These are phyloP conservation scores for Pantherophis alleghaniensis DNA, from an alignment of 2,797 vertebrate genomes.

Conservation along the genomic window DNA sequence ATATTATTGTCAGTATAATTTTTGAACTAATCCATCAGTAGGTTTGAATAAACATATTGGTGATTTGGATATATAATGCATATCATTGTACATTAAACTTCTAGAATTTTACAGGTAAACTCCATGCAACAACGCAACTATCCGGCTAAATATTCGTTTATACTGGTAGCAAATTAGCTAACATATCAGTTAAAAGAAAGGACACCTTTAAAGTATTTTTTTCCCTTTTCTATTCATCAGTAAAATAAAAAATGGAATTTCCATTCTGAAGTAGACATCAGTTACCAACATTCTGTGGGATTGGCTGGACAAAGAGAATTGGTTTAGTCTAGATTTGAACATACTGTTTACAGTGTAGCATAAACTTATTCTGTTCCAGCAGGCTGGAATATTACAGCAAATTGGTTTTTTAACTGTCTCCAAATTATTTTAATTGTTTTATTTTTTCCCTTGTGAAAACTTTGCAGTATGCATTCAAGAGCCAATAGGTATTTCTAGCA, in stretches of 20 bases:
- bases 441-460: constrained; percentile 28
- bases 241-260: constrained; percentile 57
- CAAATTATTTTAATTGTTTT: constrained; percentile 29
- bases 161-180: neutral
- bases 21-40: neutral
- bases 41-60: neutral
- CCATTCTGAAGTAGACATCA: constrained; percentile 49
- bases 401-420: constrained; percentile 9
- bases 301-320: constrained; percentile 54
- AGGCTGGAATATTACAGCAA: constrained; percentile 47
- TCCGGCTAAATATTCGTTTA: constrained; percentile 7
- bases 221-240: constrained; percentile 21
- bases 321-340: constrained; percentile 69
- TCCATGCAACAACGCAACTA: neutral
- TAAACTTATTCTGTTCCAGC: constrained; percentile 51
- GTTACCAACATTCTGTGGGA: constrained; percentile 57
- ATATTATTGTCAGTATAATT: neutral
- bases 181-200: constrained; percentile 30
- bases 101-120: neutral
- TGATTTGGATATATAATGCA: neutral
- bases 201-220: constrained; percentile 25
- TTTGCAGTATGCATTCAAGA: neutral
- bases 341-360: constrained; percentile 58
- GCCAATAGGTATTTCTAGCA: neutral
- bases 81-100: neutral